Conservation (phyloP, 2,797 vertebrate genomes). For the Alectoris magna region DNA sequence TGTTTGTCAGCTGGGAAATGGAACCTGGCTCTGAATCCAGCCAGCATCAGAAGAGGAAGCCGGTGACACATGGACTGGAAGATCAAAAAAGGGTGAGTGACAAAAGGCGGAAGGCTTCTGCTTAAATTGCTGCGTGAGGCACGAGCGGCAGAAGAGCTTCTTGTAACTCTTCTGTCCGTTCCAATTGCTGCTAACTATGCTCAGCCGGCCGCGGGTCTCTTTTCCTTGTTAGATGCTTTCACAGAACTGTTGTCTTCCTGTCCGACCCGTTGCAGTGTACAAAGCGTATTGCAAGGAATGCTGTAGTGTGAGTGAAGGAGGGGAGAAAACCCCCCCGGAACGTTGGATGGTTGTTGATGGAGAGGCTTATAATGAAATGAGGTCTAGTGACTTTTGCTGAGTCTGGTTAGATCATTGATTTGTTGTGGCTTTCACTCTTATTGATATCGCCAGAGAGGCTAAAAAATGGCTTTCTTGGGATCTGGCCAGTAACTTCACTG, state of each 20-base stretch:
- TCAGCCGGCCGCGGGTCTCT: neutral
- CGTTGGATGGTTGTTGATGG: neutral
- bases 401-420: neutral
- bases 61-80: constrained; percentile 92
- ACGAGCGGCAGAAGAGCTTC: constrained; percentile 6
- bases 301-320: neutral
- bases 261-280: neutral
- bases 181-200: neutral
- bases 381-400: neutral
- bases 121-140: constrained; percentile 23
- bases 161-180: constrained; percentile 33
- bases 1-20: constrained; percentile 87
- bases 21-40: constrained; percentile 88
- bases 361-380: neutral
- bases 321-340: no score
- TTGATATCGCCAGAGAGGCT: neutral
- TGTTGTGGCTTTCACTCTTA: neutral
- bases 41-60: constrained; percentile 89
- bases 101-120: constrained; percentile 4
- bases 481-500: neutral
- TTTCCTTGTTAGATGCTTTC: neutral
- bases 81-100: constrained; percentile 97
- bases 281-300: neutral
- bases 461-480: neutral
- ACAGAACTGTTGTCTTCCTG: neutral